Conservation (phyloP, 2,113 vertebrate genomes). For the Zapus hudsonius region DNA sequence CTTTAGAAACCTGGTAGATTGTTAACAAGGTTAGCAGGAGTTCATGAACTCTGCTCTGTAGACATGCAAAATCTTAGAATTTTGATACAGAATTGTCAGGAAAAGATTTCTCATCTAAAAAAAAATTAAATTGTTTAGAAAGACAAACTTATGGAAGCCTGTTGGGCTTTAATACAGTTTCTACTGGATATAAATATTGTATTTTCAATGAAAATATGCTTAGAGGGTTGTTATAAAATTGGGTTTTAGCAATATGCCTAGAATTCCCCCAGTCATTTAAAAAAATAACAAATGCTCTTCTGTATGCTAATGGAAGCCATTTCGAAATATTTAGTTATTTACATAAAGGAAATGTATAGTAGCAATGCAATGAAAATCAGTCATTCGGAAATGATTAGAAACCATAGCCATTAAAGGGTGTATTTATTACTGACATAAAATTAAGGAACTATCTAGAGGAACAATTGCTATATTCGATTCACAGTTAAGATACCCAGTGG, state of each 20-base stretch:
- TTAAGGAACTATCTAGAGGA: conserved; percentile 74
- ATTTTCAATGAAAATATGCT: conserved; percentile 48
- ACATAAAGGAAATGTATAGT: conserved; percentile 55
- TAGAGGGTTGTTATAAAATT: conserved; percentile 46
- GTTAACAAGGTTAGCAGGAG: conserved; percentile 88
- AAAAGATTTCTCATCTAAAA: conserved; percentile 73
- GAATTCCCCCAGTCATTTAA: conserved; percentile 51
- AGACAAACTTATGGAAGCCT: conserved; percentile 29
- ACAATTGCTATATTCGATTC: conserved; percentile 58
- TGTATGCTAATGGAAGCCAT: conserved; percentile 63
- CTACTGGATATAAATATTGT: conserved; percentile 19
- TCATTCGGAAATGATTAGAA: conserved; percentile 77
- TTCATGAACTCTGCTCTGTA: conserved; percentile 90
- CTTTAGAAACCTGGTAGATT: conserved; percentile 89
- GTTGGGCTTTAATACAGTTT: conserved; percentile 35
- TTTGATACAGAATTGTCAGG: conserved; percentile 87
- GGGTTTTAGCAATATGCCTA: conserved; percentile 43
- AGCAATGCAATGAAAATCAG: conserved; percentile 61
- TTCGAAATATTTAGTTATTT: conserved; percentile 73
- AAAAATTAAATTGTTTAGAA: conserved; percentile 65
- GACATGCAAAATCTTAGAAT: conserved; percentile 87
- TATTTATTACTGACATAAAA: conserved; percentile 72
- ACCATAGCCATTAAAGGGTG: conserved; percentile 61
- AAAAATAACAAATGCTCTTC: conserved; percentile 61
- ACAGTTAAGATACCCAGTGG: conserved; percentile 56